Evolutionary conservation across 2,888 invertebrate species (phyloP).

Genomic region (Cartodere bifasciata): DNA sequence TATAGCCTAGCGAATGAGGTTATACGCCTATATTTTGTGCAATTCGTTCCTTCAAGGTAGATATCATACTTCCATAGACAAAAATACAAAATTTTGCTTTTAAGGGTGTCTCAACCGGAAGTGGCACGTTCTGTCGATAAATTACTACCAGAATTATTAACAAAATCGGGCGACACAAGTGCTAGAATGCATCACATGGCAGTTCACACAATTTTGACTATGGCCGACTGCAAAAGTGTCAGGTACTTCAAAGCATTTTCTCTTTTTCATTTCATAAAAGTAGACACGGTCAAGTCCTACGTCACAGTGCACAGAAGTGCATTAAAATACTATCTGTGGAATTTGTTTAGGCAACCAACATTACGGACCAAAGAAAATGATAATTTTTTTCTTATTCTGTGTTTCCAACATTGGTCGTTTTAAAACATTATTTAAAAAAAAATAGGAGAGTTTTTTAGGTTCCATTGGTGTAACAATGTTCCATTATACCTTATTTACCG

Average conservation of each 20-base stretch:
- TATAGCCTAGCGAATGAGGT: slow-evolving; percentile 76
- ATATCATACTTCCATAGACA: slow-evolving; percentile 10
- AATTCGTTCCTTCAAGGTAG: slow-evolving; percentile 71
- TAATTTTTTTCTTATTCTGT: no score
- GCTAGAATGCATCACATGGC: slow-evolving; percentile 78
- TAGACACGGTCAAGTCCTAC: no score
- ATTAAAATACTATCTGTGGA: no score
- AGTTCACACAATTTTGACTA: slow-evolving; percentile 73
- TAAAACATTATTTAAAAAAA: no score
- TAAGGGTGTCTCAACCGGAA: slow-evolving; percentile 70
- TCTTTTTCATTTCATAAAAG: no score
- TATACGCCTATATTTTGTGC: slow-evolving; percentile 64
- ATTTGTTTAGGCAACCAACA: no score
- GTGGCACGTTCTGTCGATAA: slow-evolving; percentile 73
- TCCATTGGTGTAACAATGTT: no score
- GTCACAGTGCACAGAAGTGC: no score
- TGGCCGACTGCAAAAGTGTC: slow-evolving; percentile 71
- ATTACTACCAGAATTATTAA: slow-evolving; percentile 66
- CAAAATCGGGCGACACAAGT: slow-evolving; percentile 80
- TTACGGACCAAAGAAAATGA: no score
- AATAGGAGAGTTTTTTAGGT: no score
- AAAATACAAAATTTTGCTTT: slow-evolving; percentile 12
- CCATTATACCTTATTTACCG: no score
- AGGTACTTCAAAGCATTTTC: slow-evolving; percentile 43
- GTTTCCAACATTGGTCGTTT: no score